Base-by-base conservation (phyloP, 2,797 vertebrate species). In the Halcyon badia region DNA sequence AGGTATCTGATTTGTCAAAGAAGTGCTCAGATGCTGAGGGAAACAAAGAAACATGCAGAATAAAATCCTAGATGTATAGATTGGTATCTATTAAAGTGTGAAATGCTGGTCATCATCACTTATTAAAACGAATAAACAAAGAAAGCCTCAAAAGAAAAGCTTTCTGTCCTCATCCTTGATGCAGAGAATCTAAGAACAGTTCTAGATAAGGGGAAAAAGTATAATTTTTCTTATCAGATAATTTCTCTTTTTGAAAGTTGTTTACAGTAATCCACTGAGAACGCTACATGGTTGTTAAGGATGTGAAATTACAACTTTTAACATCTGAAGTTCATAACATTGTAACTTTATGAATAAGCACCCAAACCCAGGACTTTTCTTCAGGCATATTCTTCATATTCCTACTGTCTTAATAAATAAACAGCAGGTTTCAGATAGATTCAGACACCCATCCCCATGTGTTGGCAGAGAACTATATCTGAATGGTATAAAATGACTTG, bases 71-170 rank as follows among this genome's bases (percentile, higher is more conserved):
- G 44, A 57, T 7, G 11, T 13, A 19, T 1, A 61, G 13, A 21
- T 1, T 33, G 25, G 15, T 57, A 16, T 31, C 35, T 48, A 14
- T 5, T 39, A n/a, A 54, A 60, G 7, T 35, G 20, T 58, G 30
- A 87, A 76, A 37, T 58, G 9, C 9, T 57, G 0, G 0, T 51
- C 17, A 7, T 49, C 7, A 9, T 62, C 25, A 26, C 18, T 71
- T 22, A 51, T n/a, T 41, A 42, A 80, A 88, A 37, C 2, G 57
- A 80, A 24, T 5, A 69, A 24, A 1, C 2, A 44, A 69, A 58
- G 25, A 49, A 41, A 46, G 14, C 4, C 21, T 4, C 1, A 2
- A 16, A 54, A 54, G 6, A 46, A 70, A 90, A 52, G 5, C 1
- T 42, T 85, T 70, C 24, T 61, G 5, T 21, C 12, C 9, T 78